Evolutionary conservation across 2,113 vertebrate genomes (phyloP).

Genomic region (Xerus inauris): DNA sequence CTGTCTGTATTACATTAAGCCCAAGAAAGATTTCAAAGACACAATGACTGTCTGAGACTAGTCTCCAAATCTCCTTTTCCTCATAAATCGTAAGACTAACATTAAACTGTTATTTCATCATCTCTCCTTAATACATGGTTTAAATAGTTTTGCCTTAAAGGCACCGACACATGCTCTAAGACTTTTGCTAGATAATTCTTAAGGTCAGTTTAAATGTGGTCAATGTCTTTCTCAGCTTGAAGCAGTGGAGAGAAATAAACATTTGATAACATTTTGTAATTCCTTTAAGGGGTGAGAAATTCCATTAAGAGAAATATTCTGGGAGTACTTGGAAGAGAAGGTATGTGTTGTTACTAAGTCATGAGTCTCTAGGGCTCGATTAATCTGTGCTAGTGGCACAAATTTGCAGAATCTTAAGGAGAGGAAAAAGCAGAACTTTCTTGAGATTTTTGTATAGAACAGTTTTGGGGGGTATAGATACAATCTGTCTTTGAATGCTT

Average conservation of each 20-base stretch:
- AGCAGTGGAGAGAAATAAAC: constrained; percentile 41
- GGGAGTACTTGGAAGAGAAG: neutral
- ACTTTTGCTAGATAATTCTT: neutral
- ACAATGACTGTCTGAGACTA: neutral
- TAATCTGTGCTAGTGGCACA: neutral
- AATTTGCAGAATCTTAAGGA: neutral
- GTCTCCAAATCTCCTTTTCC: constrained; percentile 1
- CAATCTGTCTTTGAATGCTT: neutral
- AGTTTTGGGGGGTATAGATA: neutral
- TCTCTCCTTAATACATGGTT: neutral
- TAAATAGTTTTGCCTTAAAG: neutral
- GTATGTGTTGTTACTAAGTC: neutral
- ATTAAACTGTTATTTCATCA: neutral
- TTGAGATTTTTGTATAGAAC: neutral
- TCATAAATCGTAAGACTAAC: neutral
- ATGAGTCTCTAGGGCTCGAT: neutral
- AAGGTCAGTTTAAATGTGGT: neutral
- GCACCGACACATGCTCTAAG: neutral
- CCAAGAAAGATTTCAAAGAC: neutral
- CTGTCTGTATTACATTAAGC: neutral
- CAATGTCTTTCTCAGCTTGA: neutral
- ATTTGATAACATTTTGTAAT: neutral
- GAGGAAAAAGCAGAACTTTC: neutral
- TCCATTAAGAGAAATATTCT: neutral
- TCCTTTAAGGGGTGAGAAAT: neutral